A percentile compares a stretch with the other conserved stretches of the same genome.
These are phyloP conservation scores for Takifugu bimaculatus DNA, from an alignment of 2,113 vertebrate species.

Conservation along the genomic window DNA sequence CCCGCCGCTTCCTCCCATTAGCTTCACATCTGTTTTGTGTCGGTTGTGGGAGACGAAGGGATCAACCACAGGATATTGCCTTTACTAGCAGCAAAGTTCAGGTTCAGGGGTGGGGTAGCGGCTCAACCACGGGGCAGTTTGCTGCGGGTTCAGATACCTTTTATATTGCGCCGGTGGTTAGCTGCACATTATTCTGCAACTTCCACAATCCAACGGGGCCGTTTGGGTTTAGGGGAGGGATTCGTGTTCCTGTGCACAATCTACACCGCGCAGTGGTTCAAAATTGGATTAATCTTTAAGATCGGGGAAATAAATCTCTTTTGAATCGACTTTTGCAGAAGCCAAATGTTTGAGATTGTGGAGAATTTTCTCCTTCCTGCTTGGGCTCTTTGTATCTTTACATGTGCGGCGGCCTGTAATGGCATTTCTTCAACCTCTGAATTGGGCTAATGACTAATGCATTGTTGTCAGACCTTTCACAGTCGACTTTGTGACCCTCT, in stretches of 20 bases:
- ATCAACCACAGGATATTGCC: constrained; percentile 79
- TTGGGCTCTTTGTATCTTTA: constrained; percentile 28
- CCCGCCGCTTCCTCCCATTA: constrained; percentile 39
- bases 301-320: constrained; percentile 1
- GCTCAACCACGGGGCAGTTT: constrained; percentile 53
- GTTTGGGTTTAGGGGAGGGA: constrained; percentile 28
- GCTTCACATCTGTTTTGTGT: constrained; percentile 77
- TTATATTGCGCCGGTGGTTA: constrained; percentile 12
- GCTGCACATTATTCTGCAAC: constrained; percentile 34
- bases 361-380: constrained; percentile 6
- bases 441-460: constrained; percentile 45
- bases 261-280: background rate
- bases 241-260: constrained; percentile 13
- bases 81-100: constrained; percentile 66
- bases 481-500: constrained; percentile 34
- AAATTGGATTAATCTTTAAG: background rate
- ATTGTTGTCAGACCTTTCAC: constrained; percentile 33
- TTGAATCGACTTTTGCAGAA: background rate
- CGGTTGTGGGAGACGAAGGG: constrained; percentile 67
- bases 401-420: constrained; percentile 28
- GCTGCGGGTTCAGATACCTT: constrained; percentile 52
- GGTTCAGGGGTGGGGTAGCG: constrained; percentile 54
- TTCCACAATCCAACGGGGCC: constrained; percentile 4
- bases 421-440: constrained; percentile 38
- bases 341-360: no score